Conservation (phyloP, 2,797 vertebrate species). For the Holocentrus rufus region DNA sequence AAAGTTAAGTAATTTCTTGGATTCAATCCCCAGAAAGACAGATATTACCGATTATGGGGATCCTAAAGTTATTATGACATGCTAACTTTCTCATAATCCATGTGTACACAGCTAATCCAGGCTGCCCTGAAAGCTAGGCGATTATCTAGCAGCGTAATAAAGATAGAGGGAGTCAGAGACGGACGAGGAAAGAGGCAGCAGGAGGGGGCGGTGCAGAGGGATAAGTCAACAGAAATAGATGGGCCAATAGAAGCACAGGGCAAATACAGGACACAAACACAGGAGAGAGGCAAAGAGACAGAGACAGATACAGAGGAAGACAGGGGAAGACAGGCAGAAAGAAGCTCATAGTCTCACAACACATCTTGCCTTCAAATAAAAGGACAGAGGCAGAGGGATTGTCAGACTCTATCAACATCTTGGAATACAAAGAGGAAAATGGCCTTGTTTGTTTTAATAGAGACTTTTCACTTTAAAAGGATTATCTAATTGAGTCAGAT, state of each 20-base stretch:
- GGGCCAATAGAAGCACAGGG: slow-evolving; percentile 62
- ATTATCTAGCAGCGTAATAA: slow-evolving; percentile 56
- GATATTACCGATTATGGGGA: slow-evolving; percentile 6
- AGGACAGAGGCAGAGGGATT: slow-evolving; percentile 15
- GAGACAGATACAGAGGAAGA: slow-evolving; percentile 18
- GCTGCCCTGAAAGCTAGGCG: slow-evolving; percentile 54
- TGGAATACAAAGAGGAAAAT: slow-evolving; percentile 25
- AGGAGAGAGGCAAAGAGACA: slow-evolving; percentile 42
- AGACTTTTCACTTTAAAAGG: slow-evolving; percentile 27
- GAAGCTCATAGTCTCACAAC: neutral
- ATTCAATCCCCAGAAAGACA: neutral
- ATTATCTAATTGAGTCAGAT: neutral
- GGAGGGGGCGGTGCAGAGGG: slow-evolving; percentile 58
- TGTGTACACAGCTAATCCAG: slow-evolving; percentile 50
- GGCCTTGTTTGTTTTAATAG: slow-evolving; percentile 3
- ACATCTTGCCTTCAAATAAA: slow-evolving; percentile 7
- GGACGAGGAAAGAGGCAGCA: slow-evolving; percentile 7
- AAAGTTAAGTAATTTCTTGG: no score
- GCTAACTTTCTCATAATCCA: slow-evolving; percentile 57
- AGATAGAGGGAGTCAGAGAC: slow-evolving; percentile 27
- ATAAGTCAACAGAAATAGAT: slow-evolving; percentile 77
- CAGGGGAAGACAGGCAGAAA: slow-evolving; percentile 1
- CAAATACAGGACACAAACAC: slow-evolving; percentile 25
- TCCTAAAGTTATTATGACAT: slow-evolving; percentile 28
- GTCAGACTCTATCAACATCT: neutral